Base-by-base conservation (phyloP, 2,113 vertebrate species). In the Calidris pygmaea region DNA sequence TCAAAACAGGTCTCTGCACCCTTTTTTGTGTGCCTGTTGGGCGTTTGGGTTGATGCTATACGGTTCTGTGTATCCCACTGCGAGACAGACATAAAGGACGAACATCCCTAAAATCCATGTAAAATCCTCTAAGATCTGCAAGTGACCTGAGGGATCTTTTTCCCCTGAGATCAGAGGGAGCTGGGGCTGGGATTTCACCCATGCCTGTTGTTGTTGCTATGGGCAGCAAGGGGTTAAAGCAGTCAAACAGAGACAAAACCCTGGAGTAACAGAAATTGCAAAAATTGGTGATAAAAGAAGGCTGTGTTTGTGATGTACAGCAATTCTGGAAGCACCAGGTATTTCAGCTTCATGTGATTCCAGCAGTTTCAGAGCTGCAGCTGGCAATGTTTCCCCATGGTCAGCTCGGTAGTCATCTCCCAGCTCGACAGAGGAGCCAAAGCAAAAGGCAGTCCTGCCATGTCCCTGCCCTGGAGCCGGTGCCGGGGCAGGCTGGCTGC, bases 381-480 rank as follows among this genome's bases (percentile, higher is more conserved):
- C 20, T 50, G 13, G 43, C 32, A 47, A 68, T 6, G 2, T 47
- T 87, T 75, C 26, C 24, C 41, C 41, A 58, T 74, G 63, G 13
- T 53, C 67, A 89, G 41, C 32, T n/a, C 2, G 4, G 55, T 11
- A 9, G 27, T 20, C 37, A 3, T 53, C 34, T 90, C 68, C 47
- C 17, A 35, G 53, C 5, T 60, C 1, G 1, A 47, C 35, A 78
- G 55, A 77, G 19, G 9, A 87, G 8, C 14, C 68, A 72, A 65
- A 75, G 21, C 30, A 65, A 74, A 85, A 84, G 6, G 27, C 67
- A 71, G 14, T 37, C 22, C 27, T 37, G 10, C 27, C 2, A 0
- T 32, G 18, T 22, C 62, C 37, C 15, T 83, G 37, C 7, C n/a
- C 53, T 24, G 9, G 21, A 34, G 34, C 1, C 0, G 0, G 22